Base-by-base conservation (phyloP, 2,797 vertebrate species). In the Rhynchonycteris naso region DNA sequence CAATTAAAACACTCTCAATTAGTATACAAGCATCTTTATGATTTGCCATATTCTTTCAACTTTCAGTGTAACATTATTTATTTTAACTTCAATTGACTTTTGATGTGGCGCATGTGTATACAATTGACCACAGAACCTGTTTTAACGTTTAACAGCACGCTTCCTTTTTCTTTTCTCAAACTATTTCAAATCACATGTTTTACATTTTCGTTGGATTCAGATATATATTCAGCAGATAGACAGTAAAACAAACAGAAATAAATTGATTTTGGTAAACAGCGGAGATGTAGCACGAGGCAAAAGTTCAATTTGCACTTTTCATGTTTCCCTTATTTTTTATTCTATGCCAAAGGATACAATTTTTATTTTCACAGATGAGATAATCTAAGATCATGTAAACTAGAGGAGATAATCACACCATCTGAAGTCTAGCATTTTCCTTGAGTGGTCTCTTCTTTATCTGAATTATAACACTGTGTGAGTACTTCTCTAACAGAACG, bases 1-100 rank as follows among this genome's bases (percentile, higher is more conserved):
- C 97, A 97, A 97, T 97, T 97, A 97, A 97, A 97, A 96, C 90
- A 90, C 89, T 97, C 97, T 95, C 97, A 94, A 96, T 97, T 97
- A 97, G 97, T 96, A 97, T 93, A 97, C 97, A 97, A 95, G 91
- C 84, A 92, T 97, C 97, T 96, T 26, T 96, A 80, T 78, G 93
- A 94, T 88, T 91, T 84, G 82, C 59, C 79, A 14, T 83, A 94
- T 96, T 97, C 97, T 97, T 98, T 98, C 96, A 97, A 97, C 97
- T 97, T 96, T 93, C 97, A 97, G 96, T 97, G 97, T 97, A 95
- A 93, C 95, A 90, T 87, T 95, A 54, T 76, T 78, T 97, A 94
- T 95, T 74, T 78, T 96, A 94, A 92, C 72, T 98, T 97, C 72
- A 87, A 66, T 82, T 92, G 95, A 83, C 95, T 96, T 97, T 97